Base-by-base conservation (phyloP, 2,113 vertebrate species). In the Nannobrachium achirus region DNA sequence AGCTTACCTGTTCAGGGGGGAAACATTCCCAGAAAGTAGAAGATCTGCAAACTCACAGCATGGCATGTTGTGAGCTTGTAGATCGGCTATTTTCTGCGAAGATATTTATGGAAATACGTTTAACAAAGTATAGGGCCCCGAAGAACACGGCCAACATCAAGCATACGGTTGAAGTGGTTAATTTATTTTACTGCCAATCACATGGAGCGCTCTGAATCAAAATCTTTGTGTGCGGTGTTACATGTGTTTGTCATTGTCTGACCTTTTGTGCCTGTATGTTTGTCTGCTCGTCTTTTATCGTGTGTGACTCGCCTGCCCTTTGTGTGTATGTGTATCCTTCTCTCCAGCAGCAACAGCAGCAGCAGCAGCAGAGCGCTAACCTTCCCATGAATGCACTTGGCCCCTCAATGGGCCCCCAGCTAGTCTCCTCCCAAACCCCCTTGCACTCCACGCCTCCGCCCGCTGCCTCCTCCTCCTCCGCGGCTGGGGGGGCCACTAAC, bases 371-470 rank as follows among this genome's bases (percentile, higher is more conserved):
- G 71, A 95, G 93, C 69, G 91, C 94, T 88, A 92, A 95, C 90
- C 93, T 96, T 74, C 92, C 96, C 85, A 91, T 97, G 91, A 97
- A 93, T 91, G 93, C 96, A 85, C 92, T 97, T 55, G 95, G 94
- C 52, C 89, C 95, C 7, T 86, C 83, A 13, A 90, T 95, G 88
- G 88, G 90, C 52, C 86, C 92, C 83, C 95, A 95, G 86, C 89
- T 96, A 57, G 91, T 93, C 3, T 96, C 94, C 76, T 94, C 93
- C 18, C 97, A 97, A 92, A 92, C 95, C 40, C 92, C 97, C 1
- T 89, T 95, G 57, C 94, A 94, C 86, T 93, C 95, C 78, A 91
- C 88, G 0, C 93, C 94, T 0, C 93, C 96, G 11, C 92, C 97
- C 14, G 89, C 86, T 57, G 69, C 87, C 80, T 79, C 56, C 56